Conservation (phyloP, 1,140 invertebrate genomes). For the Teleopsis dalmanni region DNA sequence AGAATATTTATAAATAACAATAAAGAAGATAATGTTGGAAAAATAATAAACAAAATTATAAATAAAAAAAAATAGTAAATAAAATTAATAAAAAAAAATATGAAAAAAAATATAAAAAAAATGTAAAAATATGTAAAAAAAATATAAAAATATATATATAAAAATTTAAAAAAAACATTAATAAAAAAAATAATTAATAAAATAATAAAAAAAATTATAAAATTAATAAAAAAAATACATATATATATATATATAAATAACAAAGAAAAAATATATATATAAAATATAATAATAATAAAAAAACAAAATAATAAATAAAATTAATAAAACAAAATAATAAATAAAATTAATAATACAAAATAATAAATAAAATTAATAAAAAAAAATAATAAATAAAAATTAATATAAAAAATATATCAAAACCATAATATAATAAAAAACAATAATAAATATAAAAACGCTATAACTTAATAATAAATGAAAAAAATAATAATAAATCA, state of each 20-base stretch:
- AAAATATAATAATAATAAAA: background rate
- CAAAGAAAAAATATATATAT: conserved; percentile 3
- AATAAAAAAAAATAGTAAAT: background rate
- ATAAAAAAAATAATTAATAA: background rate
- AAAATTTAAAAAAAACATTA: background rate
- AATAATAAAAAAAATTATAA: background rate
- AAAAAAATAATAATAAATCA: background rate
- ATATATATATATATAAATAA: background rate
- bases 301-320: background rate
- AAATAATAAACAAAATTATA: background rate
- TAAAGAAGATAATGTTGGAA: background rate
- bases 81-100: background rate
- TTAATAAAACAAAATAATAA: background rate
- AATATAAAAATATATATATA: background rate
- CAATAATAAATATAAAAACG: background rate
- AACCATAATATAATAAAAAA: conserved; percentile 6
- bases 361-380: background rate
- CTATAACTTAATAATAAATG: background rate
- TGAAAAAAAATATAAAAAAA: background rate
- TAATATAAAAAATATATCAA: background rate
- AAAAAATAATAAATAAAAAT: background rate
- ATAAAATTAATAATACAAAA: background rate
- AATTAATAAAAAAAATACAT: background rate
- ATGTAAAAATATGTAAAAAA: background rate
- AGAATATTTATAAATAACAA: background rate